These are phyloP conservation scores for Stenoptilia bipunctidactyla DNA, from an alignment of 2,888 invertebrate species.

Conservation along the genomic window DNA sequence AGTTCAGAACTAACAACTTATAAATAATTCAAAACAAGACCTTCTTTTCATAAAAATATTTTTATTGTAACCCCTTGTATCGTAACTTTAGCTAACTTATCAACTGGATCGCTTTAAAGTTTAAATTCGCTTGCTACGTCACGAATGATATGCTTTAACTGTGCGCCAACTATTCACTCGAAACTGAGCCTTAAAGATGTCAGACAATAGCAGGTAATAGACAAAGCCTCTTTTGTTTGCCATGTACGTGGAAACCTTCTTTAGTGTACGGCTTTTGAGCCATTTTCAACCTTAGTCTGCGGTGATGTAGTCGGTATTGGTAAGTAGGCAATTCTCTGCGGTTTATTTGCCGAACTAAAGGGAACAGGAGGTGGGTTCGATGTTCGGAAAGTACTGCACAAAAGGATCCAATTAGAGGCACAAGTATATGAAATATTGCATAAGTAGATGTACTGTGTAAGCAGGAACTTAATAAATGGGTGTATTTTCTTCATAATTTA, in stretches of 20 bases:
- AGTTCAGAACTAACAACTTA: slow-evolving; percentile 28
- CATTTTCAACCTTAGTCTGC: too few relatives aligned
- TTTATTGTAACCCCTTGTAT: slow-evolving; percentile 30
- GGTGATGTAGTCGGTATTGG: too few relatives aligned
- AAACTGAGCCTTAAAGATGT: slow-evolving; percentile 25
- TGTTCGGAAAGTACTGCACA: too few relatives aligned
- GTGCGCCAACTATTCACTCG: slow-evolving; percentile 15
- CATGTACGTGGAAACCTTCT: slow-evolving; percentile 16
- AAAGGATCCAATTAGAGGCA: too few relatives aligned
- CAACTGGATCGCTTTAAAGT: slow-evolving; percentile 18
- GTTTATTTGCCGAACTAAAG: too few relatives aligned
- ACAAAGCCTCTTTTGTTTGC: slow-evolving; percentile 30
- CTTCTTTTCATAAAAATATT: slow-evolving; percentile 34
- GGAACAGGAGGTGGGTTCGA: too few relatives aligned
- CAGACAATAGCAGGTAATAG: slow-evolving; percentile 27
- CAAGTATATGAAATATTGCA: too few relatives aligned
- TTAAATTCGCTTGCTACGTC: slow-evolving; percentile 22
- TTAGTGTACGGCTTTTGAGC: neutral
- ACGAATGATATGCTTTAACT: slow-evolving; percentile 15
- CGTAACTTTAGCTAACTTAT: slow-evolving; percentile 21
- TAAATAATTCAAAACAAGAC: slow-evolving; percentile 29
- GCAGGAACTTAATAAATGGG: too few relatives aligned
- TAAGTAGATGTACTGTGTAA: too few relatives aligned
- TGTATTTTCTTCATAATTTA: too few relatives aligned
- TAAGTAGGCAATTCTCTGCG: too few relatives aligned